Conservation (phyloP, 2,113 vertebrate genomes). For the Callocephalon fimbriatum region DNA sequence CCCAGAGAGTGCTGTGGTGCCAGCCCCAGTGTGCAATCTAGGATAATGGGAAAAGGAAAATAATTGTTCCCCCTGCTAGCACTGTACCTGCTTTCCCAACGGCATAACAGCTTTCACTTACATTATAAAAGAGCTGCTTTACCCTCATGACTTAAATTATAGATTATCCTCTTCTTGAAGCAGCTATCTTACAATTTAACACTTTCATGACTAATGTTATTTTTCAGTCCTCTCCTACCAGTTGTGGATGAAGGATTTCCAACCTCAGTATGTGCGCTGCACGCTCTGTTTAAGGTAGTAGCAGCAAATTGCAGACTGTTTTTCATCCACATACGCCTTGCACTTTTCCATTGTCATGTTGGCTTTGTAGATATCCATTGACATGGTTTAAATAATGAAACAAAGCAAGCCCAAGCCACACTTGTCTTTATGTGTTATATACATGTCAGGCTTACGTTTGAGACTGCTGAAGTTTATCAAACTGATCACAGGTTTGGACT, state of each 20-base stretch:
- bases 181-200: conserved; percentile 30
- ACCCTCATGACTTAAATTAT: conserved; percentile 46
- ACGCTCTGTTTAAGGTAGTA: accelerated
- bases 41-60: neutral
- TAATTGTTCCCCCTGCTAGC: neutral
- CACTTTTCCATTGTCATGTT: neutral
- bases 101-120: conserved; percentile 8
- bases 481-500: neutral
- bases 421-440: neutral
- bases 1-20: neutral
- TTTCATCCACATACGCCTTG: neutral
- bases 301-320: neutral
- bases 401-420: neutral
- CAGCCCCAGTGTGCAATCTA: neutral
- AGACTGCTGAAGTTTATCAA: neutral
- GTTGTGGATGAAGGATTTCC: neutral
- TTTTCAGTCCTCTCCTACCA: neutral
- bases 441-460: neutral
- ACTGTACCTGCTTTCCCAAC: neutral
- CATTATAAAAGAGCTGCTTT: conserved; percentile 38
- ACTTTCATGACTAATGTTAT: accelerated
- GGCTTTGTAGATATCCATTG: neutral
- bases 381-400: neutral
- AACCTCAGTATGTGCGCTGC: neutral
- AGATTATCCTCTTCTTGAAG: conserved; percentile 12